Conservation (phyloP, 53 echinoderm and acorn worm genomes). For the Actinopyga echinites region DNA sequence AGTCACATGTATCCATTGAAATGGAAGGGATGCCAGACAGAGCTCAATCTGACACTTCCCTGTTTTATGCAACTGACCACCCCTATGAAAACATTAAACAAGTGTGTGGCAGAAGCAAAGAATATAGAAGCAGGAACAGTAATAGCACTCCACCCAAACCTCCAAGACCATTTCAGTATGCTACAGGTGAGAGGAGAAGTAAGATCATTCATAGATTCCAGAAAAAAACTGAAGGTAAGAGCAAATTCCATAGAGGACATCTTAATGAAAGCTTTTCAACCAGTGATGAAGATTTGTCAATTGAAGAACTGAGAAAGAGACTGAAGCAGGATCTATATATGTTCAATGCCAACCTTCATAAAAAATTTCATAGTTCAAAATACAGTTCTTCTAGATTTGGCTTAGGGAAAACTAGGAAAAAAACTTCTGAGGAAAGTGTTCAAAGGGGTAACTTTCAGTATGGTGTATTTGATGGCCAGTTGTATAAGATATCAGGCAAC, state of each 20-base stretch:
- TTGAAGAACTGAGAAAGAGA: background rate
- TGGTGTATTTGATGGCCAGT: background rate
- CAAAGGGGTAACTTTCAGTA: background rate
- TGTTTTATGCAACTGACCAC: too few relatives aligned
- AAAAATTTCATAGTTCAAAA: background rate
- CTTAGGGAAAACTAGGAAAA: background rate
- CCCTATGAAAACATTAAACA: too few relatives aligned
- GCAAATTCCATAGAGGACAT: background rate
- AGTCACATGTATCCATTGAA: too few relatives aligned
- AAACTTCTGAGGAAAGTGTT: background rate
- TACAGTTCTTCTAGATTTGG: background rate
- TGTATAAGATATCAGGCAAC: background rate
- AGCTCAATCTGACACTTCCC: too few relatives aligned
- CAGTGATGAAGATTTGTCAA: background rate
- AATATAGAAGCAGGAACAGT: background rate
- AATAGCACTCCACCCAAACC: background rate
- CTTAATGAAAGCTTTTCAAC: slow-evolving; percentile 6
- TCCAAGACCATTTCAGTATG: background rate
- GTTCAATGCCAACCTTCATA: slow-evolving; percentile 8
- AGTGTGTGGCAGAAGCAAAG: too few relatives aligned
- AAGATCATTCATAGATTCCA: background rate
- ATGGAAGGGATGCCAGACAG: too few relatives aligned
- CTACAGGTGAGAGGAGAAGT: background rate
- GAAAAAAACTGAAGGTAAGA: background rate
- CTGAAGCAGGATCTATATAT: background rate